Base-by-base conservation (phyloP, 2,113 vertebrate species). In the Malurus elegans region DNA sequence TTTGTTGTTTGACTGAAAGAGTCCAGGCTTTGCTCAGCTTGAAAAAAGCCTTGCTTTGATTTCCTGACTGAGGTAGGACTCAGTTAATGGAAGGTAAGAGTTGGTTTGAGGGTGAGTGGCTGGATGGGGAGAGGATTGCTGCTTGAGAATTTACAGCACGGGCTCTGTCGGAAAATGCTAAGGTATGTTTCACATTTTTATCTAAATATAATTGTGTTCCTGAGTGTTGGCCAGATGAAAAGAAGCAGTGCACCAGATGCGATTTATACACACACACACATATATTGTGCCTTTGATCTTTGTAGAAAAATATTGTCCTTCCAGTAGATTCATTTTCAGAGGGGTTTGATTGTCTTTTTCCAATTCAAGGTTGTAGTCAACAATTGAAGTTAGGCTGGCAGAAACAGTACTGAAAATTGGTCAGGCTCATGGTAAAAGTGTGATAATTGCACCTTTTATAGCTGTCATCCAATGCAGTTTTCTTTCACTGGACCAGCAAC, bases 201-300 rank as follows among this genome's bases (percentile, higher is more conserved):
- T 83, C 76, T 82, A 45, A 92, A 73, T 76, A 76, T 89, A 94
- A 83, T 93, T 80, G 58, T 60, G 45, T 91, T 87, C 60, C 51
- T 61, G 76, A 91, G 81, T 92, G 69, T 75, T 79, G 79, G 51
- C 80, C 86, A 91, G 88, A 79, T 90, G 95, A 96, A 92, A 94
- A 94, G 88, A 91, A 95, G 44, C 74, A 70, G 61, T 10, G 34
- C 66, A 47, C 79, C 82, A 95, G 90, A 62, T 92, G 74, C 15
- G 19, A 42, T 74, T 90, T 76, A 70, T 62, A 42, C 19, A 28
- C 11, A 38, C 31, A 23, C 56, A 42, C 40, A 29, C 45, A 48
- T 6, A 42, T 31, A 13, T 4, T 18, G 17, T 38, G n/a, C 85
- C 71, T 91, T 97, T 90, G 71, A 71, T 95, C 90, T 92, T 90